Evolutionary conservation across 2,797 vertebrate genomes (phyloP).

Genomic region (Selene dorsalis): DNA sequence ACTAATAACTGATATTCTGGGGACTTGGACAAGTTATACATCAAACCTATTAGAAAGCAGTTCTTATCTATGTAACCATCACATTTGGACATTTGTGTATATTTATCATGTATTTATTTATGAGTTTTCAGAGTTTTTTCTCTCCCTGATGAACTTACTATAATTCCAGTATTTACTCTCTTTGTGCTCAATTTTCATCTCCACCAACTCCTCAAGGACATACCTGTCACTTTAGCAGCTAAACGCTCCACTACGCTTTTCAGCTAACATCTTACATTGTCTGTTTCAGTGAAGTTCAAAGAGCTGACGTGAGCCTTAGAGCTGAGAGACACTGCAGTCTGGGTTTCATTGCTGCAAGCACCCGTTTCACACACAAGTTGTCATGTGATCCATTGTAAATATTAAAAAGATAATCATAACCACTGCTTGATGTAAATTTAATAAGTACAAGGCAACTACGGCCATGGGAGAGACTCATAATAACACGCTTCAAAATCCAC

Average conservation of each 20-base stretch:
- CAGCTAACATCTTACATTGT: not conserved
- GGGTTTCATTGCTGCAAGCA: not conserved
- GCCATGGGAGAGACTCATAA: constrained; percentile 15
- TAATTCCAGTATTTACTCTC: not conserved
- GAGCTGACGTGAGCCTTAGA: not conserved
- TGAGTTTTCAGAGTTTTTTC: not conserved
- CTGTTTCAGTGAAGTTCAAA: not conserved
- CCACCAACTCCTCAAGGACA: not conserved
- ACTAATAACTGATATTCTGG: not conserved
- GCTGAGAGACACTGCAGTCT: not conserved
- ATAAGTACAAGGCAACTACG: not conserved
- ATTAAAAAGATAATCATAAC: constrained; percentile 3
- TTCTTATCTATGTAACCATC: not conserved
- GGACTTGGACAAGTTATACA: too few species aligned
- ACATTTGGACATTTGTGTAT: too few species aligned
- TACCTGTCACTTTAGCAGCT: not conserved
- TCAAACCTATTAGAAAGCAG: not conserved
- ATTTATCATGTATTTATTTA: too few species aligned
- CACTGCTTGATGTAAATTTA: not conserved
- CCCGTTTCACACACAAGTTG: constrained; percentile 4
- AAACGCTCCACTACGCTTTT: not conserved
- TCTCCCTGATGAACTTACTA: too few species aligned
- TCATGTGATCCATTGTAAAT: constrained; percentile 6
- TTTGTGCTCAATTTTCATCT: not conserved
- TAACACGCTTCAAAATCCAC: constrained; percentile 24